Base-by-base conservation (phyloP, 2,113 vertebrate genomes). In the Proterorhinus semilunaris region DNA sequence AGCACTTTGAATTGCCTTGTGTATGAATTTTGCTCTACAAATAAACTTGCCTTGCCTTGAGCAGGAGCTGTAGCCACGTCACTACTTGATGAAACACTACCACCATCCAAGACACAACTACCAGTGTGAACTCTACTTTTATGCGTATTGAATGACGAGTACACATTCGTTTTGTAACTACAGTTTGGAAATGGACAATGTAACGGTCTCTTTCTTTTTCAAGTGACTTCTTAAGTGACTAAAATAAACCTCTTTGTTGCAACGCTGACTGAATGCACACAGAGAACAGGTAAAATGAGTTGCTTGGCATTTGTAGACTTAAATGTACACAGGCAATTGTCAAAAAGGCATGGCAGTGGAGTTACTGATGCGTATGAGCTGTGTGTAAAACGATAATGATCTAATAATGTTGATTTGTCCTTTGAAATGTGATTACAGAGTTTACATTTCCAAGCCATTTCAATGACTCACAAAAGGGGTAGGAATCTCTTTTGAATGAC, bases 101-200 rank as follows among this genome's bases (percentile, higher is more conserved):
- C 21, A 21, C 21, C 21, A 21, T 21, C 21, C 21, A 21, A 21
- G 17, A 77, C 69, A 74, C 55, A 75, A 44, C 8, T 44, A 78
- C 45, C 43, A 48, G 68, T 27, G 45, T 83, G 84, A 2, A 0
- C 13, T 76, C 76, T 86, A 68, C 76, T 86, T 65, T 81, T 82
- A 49, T 83, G 76, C 6, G 72, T 54, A 21, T 84, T 82, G 9
- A 84, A 82, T 13, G 68, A 63, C 1, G 74, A 80, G 13, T 75
- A 82, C 0, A 62, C 51, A 76, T 84, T 84, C 68, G 80, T 84
- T 10, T 61, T 52, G 59, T 78, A 85, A 9, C 17, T 65, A 58
- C 69, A 80, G n/a, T 50, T 59, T 7, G 52, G 75, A 4, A 57
- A 80, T 46, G 77, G 85, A 27, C 74, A 81, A 81, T 15, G 0